Percentiles rank a stretch among this genome's conserved stretches.
These are phyloP conservation scores for Pitangus sulphuratus DNA, from an alignment of 2,797 vertebrate species.

Conservation along the genomic window DNA sequence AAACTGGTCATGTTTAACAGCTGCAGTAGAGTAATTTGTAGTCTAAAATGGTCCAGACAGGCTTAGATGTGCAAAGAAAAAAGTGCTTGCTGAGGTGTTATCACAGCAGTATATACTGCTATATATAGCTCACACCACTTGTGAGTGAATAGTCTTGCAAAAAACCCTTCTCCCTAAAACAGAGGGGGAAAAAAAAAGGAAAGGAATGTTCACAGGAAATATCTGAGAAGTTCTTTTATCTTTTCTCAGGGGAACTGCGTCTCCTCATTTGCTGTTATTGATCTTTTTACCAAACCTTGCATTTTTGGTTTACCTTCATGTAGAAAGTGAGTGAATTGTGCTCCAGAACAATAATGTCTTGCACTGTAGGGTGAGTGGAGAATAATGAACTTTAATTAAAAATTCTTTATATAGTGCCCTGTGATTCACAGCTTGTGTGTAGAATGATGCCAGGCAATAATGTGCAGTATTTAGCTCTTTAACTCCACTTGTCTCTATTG, in stretches of 20 bases:
- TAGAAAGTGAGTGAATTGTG: neutral
- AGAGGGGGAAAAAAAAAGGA: neutral
- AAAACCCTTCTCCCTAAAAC: fast-evolving
- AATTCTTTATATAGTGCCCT: neutral
- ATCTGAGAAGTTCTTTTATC: neutral
- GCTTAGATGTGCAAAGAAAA: constrained; percentile 4
- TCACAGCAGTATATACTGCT: neutral
- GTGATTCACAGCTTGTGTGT: neutral
- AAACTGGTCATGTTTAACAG: constrained; percentile 19
- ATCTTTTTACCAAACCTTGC: neutral
- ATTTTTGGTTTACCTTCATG: neutral
- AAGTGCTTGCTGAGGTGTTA: constrained; percentile 12
- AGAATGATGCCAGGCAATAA: neutral
- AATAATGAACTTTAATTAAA: constrained; percentile 6
- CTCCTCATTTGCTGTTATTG: neutral
- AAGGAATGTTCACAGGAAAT: neutral
- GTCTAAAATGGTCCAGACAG: constrained; percentile 5
- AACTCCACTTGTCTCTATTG: neutral
- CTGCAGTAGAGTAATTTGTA: constrained; percentile 48
- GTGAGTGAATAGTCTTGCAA: constrained; percentile 13
- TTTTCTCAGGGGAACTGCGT: neutral
- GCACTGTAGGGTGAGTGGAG: neutral
- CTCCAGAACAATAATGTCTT: neutral
- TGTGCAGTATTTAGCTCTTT: neutral
- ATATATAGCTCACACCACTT: neutral